Conservation (phyloP, 2,797 vertebrate genomes). For the Sylvia borin region DNA sequence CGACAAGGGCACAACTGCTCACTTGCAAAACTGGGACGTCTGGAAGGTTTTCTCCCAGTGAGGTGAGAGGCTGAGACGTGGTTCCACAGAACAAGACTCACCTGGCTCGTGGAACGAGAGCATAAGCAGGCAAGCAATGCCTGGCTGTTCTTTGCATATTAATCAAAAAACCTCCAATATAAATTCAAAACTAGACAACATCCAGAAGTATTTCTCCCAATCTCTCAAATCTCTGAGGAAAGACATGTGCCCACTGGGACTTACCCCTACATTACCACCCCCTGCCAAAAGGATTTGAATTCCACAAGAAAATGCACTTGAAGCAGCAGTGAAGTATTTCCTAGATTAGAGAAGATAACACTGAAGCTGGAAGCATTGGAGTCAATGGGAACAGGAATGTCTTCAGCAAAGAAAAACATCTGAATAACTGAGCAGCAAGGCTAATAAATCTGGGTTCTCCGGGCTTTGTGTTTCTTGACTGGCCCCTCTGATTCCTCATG, state of each 20-base stretch:
- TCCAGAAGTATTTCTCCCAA: neutral
- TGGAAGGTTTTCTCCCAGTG: neutral
- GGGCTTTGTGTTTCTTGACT: neutral
- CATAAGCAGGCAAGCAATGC: neutral
- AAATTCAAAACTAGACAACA: neutral
- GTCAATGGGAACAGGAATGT: neutral
- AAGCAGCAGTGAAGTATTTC: slow-evolving; percentile 14
- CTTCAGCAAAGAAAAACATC: neutral
- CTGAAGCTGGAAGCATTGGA: neutral
- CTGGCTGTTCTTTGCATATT: neutral
- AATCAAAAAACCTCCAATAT: accelerated
- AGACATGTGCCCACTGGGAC: neutral
- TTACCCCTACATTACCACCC: neutral
- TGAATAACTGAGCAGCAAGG: neutral
- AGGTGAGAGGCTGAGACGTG: neutral
- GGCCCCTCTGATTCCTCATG: neutral
- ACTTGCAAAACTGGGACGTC: neutral
- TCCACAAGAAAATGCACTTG: neutral
- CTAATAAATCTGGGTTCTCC: neutral
- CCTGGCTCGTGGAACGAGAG: neutral
- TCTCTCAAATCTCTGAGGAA: neutral
- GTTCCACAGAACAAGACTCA: neutral
- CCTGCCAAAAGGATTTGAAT: neutral
- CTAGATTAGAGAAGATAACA: neutral
- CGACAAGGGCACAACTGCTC: neutral